Evolutionary conservation across 2,113 vertebrate genomes (phyloP).

Genomic region (Halichoerus grypus): DNA sequence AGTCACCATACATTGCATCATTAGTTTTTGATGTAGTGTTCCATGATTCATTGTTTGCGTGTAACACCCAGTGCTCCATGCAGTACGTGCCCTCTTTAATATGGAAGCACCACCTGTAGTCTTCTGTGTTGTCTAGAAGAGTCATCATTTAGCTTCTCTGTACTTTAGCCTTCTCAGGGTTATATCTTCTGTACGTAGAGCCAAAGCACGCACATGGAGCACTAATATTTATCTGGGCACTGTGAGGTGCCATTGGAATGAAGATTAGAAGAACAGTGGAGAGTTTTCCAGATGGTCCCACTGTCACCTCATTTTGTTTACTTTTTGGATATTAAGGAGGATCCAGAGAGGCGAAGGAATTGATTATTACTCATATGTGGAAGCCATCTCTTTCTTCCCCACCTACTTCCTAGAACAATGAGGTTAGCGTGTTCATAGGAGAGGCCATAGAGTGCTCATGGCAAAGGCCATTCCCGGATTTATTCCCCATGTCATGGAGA

Average conservation of each 20-base stretch:
- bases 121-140: neutral
- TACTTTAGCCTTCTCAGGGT: neutral
- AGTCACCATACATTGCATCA: too few relatives aligned
- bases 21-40: too few relatives aligned
- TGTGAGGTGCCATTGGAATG: neutral
- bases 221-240: neutral
- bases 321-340: conserved; percentile 1
- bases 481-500: neutral
- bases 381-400: neutral
- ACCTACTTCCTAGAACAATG: neutral
- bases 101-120: neutral
- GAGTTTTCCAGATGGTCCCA: neutral
- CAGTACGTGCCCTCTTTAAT: too few relatives aligned
- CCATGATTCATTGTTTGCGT: too few relatives aligned
- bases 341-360: neutral
- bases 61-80: too few relatives aligned
- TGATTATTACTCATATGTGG: neutral
- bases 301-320: neutral
- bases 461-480: neutral
- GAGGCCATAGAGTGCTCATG: neutral
- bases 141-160: neutral
- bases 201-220: neutral
- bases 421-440: neutral
- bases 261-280: neutral
- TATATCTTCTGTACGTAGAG: neutral